A percentile compares a stretch with the other conserved stretches of the same genome.
These are phyloP conservation scores for Rhynchophorus ferrugineus DNA, from an alignment of 1,140 invertebrate species.

Conservation along the genomic window DNA sequence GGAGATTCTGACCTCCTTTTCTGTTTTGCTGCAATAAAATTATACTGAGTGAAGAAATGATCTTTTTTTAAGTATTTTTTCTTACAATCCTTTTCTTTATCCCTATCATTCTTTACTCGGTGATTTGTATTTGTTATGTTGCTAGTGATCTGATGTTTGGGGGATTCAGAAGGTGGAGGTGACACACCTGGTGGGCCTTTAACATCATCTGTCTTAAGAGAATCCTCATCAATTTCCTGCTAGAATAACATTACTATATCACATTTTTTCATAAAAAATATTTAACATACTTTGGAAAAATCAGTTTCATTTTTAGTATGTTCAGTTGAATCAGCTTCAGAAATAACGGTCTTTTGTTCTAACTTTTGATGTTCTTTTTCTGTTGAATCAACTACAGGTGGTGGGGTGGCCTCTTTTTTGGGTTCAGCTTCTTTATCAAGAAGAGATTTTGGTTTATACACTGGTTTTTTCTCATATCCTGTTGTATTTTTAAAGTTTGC, in stretches of 20 bases:
- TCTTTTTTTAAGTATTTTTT: neutral
- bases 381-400: constrained; percentile 14
- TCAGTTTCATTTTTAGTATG: constrained; percentile 26
- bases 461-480: constrained; percentile 57
- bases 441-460: constrained; percentile 27
- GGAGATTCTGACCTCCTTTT: constrained; percentile 8
- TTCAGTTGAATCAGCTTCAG: constrained; percentile 40
- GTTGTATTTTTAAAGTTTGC: constrained; percentile 85
- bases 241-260: constrained; percentile 3
- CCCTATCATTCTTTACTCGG: constrained; percentile 8
- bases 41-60: too few species aligned
- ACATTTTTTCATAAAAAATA: neutral
- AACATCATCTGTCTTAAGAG: constrained; percentile 8
- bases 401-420: constrained; percentile 14
- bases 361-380: constrained; percentile 30
- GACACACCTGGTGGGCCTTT: constrained; percentile 38
- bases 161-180: constrained; percentile 23
- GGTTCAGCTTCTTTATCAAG: constrained; percentile 3
- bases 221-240: constrained; percentile 8
- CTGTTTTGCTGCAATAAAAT: constrained; percentile 3
- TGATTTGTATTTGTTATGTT: constrained; percentile 10
- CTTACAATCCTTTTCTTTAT: constrained; percentile 12
- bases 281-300: constrained; percentile 13
- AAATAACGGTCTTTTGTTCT: constrained; percentile 40
- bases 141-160: constrained; percentile 10